phyloP scores from a whole-genome alignment of 2,888 invertebrate species.

The Nomada goodeniana region DNA sequence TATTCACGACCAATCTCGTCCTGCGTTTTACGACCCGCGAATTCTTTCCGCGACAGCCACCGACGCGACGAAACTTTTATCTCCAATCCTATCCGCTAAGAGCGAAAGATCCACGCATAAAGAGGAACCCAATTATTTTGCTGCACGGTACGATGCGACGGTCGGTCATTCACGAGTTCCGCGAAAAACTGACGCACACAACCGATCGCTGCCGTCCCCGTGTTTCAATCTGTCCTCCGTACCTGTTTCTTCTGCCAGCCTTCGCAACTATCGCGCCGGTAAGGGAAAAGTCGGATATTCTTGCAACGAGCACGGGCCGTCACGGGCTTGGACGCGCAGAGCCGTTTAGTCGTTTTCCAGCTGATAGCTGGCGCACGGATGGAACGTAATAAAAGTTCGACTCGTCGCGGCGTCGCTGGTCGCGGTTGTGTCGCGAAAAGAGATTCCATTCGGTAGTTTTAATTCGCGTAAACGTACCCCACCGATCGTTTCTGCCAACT shows the following conservation, averaged over 20 bases:
- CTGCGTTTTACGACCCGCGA: neutral
- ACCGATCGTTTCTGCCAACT: neutral
- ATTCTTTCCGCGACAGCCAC: neutral
- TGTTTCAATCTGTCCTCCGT: neutral
- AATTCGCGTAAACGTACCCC: conserved; percentile 56
- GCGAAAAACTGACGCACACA: conserved; percentile 7
- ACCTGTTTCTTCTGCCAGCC: conserved; percentile 22
- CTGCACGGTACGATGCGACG: neutral
- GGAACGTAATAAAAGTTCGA: conserved; percentile 58
- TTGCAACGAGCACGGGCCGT: conserved; percentile 33
- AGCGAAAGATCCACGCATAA: neutral
- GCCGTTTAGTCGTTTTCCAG: conserved; percentile 46
- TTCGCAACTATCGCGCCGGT: conserved; percentile 5
- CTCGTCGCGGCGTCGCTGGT: conserved; percentile 37
- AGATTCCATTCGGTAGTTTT: conserved; percentile 64
- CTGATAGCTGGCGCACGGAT: conserved; percentile 54
- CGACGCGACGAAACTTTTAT: neutral
- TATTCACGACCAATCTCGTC: conserved; percentile 18
- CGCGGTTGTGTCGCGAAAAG: conserved; percentile 58
- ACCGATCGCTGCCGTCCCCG: neutral
- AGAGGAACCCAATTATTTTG: conserved; percentile 26
- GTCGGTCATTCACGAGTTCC: conserved; percentile 24
- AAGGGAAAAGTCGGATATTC: conserved; percentile 25
- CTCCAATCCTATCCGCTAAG: neutral
- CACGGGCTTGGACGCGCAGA: conserved; percentile 35